Evolutionary conservation across 2,888 invertebrate species (phyloP), one percentile per base, ranked within the genome.

Genomic region (Athalia circularis): DNA sequence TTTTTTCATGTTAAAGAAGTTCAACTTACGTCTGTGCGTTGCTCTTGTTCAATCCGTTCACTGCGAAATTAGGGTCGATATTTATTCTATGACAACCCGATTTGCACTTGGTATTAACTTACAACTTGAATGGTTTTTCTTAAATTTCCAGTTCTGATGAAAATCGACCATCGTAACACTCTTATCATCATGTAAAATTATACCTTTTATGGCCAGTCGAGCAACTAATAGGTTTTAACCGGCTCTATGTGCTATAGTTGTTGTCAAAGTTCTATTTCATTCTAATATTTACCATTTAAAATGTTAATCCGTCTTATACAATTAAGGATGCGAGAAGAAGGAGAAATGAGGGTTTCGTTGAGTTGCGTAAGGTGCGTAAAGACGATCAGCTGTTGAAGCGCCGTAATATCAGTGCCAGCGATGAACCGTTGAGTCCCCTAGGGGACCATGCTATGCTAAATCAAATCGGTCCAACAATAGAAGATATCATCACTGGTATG

Each of bases 351-450:
- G 94, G 96, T 67, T 96, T 96, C 3, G 95, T 99, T 3, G 97
- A 98, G 83, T 92, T 99, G 52, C 94, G 99, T 13, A 99, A 99
- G 91, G 95, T 96, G 15, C 96, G 96, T 78, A 96, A 98, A 84
- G 98, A 99, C 90, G 98, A 99, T 85, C 98, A 98, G 88, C 91
- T 99, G 59, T 93, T 96, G 77, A 99, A 99, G 90, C 92, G 97
- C 29, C 92, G 99, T 78, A 98, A 98, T 84, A 93, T 98, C 83
- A 93, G 93, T 0, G 91, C 93, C 1, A 91, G 91, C 4, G 93
- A 92, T 13, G 91, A 92, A 9, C 88, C 88, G 11, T 81, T 86
- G 7, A 90, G 90, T 47, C 92, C 92, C 1, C 92, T 92, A 0
- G 92, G 92, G 84, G 88, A 90, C 0, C 80, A 86, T 9, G 88